Percentiles rank a stretch among this genome's conserved stretches.
These are phyloP conservation scores for Caenorhabditis uteleia DNA, from an alignment of 2,888 invertebrate species.

Conservation along the genomic window DNA sequence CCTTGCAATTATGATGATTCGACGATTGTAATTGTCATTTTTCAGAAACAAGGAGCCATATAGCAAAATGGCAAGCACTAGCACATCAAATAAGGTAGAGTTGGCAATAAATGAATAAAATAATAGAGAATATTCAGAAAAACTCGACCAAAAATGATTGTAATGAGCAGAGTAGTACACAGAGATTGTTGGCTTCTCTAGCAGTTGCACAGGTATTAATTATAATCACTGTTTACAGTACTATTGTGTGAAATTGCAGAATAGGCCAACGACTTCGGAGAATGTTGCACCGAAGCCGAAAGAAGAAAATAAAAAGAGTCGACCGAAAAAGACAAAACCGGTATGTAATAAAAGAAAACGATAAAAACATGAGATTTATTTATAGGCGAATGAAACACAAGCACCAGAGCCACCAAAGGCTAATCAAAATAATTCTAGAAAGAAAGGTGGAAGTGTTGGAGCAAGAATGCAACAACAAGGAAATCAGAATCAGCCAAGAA, in stretches of 20 bases:
- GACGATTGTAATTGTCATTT: too few relatives aligned
- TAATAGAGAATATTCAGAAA: constrained; percentile 1
- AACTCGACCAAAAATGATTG: constrained; percentile 1
- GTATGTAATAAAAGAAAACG: not conserved
- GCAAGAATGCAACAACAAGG: constrained; percentile 28
- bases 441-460: constrained; percentile 17
- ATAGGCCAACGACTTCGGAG: too few relatives aligned
- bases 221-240: not conserved
- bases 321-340: not conserved
- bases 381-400: constrained; percentile 9
- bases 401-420: not conserved
- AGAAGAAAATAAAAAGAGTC: not conserved
- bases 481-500: constrained; percentile 1
- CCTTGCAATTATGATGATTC: too few relatives aligned
- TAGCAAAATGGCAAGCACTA: too few relatives aligned
- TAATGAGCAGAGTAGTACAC: constrained; percentile 10
- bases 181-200: constrained; percentile 19
- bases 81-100: too few relatives aligned
- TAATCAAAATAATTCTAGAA: too few relatives aligned
- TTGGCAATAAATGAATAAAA: too few relatives aligned
- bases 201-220: constrained; percentile 12
- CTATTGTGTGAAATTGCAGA: too few relatives aligned
- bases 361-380: constrained; percentile 2
- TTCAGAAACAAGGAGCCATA: too few relatives aligned
- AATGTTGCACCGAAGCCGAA: too few relatives aligned